Evolutionary conservation across 1,140 invertebrate genomes (phyloP).

Genomic region (Bathynomus jamesi): DNA sequence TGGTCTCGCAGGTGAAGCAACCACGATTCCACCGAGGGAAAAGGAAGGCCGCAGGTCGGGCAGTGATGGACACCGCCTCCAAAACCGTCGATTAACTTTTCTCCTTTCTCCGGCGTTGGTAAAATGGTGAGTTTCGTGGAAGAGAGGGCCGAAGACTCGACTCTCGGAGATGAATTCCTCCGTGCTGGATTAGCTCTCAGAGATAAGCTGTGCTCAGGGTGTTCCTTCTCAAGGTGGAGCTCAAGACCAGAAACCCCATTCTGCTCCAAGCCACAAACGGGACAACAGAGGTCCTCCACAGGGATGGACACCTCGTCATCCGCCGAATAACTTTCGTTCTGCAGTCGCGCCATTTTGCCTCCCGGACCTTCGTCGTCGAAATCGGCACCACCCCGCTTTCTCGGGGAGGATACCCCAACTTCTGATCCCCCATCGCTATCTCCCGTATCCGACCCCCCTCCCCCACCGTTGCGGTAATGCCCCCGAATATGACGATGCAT

Average conservation of each 20-base stretch:
- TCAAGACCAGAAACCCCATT: slow-evolving; percentile 52
- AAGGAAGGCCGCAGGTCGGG: neutral
- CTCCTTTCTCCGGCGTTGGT: neutral
- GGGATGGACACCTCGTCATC: neutral
- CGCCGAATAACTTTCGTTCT: neutral
- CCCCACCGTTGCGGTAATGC: slow-evolving; percentile 46
- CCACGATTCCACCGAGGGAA: neutral
- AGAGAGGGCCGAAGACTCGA: slow-evolving; percentile 59
- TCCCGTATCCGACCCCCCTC: slow-evolving; percentile 40
- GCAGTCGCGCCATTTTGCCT: neutral
- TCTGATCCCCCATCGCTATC: slow-evolving; percentile 40
- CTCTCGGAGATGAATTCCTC: slow-evolving; percentile 62
- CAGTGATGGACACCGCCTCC: neutral
- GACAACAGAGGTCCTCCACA: slow-evolving; percentile 43
- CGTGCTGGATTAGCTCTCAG: slow-evolving; percentile 44
- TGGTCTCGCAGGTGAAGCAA: neutral
- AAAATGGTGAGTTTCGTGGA: slow-evolving; percentile 50
- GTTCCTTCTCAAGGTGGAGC: slow-evolving; percentile 38
- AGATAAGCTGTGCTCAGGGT: slow-evolving; percentile 23
- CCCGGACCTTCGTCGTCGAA: slow-evolving; percentile 12
- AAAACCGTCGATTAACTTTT: neutral
- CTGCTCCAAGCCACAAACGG: slow-evolving; percentile 56
- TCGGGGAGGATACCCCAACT: slow-evolving; percentile 35
- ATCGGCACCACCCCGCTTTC: slow-evolving; percentile 36
- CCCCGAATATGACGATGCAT: slow-evolving; percentile 77